Base-by-base conservation (phyloP, 92 coral and sea anemone species). In the Heteractis magnifica region DNA sequence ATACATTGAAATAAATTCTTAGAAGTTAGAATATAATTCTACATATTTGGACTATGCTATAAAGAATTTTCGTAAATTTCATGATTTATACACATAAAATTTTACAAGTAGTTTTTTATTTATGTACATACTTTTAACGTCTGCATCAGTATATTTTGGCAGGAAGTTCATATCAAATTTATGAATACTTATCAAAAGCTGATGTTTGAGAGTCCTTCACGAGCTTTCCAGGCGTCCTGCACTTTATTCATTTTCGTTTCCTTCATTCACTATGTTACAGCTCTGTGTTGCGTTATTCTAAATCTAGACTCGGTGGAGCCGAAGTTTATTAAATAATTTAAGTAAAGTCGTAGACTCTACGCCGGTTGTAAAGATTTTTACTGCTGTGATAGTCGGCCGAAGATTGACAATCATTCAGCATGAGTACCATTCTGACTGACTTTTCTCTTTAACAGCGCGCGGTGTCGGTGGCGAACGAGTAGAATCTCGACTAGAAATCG, bases 391-490 rank as follows among this genome's bases (percentile, higher is more conserved):
- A 74, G 56, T 12, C 55, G 52, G 18, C 15, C 13, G 44, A 56
- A 10, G 21, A 50, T 12, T 65, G 50, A 56, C 41, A 49, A 13
- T 13, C n/a, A 12, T 55, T 88, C 82, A 90, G 55, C 90, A 90
- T 5, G 98, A 91, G 56, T 91, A 94, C 98, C 98, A 94, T 81
- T 94, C 98, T 34, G 86, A 72, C 73, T 85, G 88, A 23, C 76
- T 77, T 85, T 91, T 89, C 59, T 87, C 88, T 11, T 89, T 79
- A 83, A 84, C 88, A 52, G 88, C 70, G 18, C 92, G 77, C 34
- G 93, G 84, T 4, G 93, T 70, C 53, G 92, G 81, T 13, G 98
- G 98, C 16, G 97, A 89, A 10, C 91, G 87, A 20, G 94, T 72
- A 20, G 86, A 70, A n/a, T 89, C 95, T 84, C 93, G 89, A 49